Base-by-base conservation (phyloP, 2,888 invertebrate genomes). In the Callinectes sapidus region DNA sequence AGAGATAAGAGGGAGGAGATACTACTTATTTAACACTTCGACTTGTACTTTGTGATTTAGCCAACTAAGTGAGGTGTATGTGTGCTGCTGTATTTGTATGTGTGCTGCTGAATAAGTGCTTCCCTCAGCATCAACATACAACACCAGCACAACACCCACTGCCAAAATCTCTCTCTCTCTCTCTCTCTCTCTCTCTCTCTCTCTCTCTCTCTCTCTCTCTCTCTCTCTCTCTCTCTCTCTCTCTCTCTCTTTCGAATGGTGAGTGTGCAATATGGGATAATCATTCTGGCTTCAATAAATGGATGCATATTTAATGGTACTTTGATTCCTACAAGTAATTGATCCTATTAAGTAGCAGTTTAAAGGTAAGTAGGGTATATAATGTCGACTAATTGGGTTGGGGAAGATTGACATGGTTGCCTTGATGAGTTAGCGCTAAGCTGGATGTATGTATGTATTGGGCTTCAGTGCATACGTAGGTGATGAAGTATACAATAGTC, bases 131-230 rank as follows among this genome's bases (percentile, higher is more conserved):
- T 32, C 81, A 81, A 28, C 71, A 71, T n/a, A 71, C 5, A 71
- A 35, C 35, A 35, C 32, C 81, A 81, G n/a, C 71, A 35, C 81
- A 13, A 81, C 81, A 35, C 16, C 23, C 81, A 35, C 18, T 35
- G 35, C 32, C 81, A 35, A 14, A 3, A 81, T 18, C 0, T 81
- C 86, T 39, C 86, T 39, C 86, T 42, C 42, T 23, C 16, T 86
- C 14, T 86, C n/a, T 42, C 39, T 86, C 23, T 86, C 86, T 42
- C 42, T 86, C 86, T 86, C 39, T 86, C 42, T n/a, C 39, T 86
- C 23, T 42, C 86, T 42, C 39, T 42, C 86, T 42, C 86, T 86
- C 35, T 86, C 39, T 32, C 35, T 86, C 86, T 86, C 39, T 86
- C 86, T 86, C 86, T 86, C 86, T 86, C 39, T 86, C 35, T 86